Conservation (phyloP, 2,888 invertebrate genomes). For the Ceriagrion tenellum region DNA sequence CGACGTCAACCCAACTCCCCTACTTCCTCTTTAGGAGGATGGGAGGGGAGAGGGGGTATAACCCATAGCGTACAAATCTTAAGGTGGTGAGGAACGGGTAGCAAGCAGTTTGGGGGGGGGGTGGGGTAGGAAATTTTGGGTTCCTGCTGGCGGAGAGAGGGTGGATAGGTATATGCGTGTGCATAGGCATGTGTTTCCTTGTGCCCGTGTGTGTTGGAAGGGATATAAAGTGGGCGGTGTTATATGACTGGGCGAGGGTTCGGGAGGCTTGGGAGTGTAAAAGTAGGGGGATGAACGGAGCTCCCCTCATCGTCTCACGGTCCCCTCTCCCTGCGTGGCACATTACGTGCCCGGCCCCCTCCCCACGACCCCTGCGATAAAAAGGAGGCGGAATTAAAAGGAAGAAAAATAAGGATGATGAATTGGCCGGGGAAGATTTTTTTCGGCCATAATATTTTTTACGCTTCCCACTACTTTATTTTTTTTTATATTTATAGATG, state of each 20-base stretch:
- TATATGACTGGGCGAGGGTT: not conserved
- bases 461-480: not conserved
- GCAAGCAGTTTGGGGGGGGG: not conserved
- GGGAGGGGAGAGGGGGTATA: too few relatives aligned
- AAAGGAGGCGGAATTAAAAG: constrained; percentile 15
- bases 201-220: not conserved
- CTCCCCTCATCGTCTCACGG: not conserved
- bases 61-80: too few relatives aligned
- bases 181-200: too few relatives aligned
- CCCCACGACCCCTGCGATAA: not conserved
- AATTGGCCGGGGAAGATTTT: constrained; percentile 48
- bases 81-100: too few relatives aligned
- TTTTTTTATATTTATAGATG: not conserved
- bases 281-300: not conserved
- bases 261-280: not conserved
- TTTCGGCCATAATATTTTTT: constrained; percentile 43
- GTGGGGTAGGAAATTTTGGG: not conserved
- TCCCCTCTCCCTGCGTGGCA: not conserved
- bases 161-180: not conserved
- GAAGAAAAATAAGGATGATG: constrained; percentile 60
- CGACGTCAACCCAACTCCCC: not conserved
- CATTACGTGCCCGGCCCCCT: not conserved
- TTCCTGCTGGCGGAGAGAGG: not conserved
- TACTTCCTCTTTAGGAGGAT: too few relatives aligned
- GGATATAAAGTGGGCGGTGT: not conserved